phyloP scores from a whole-genome alignment of 2,888 invertebrate genomes.

The Protophormia terraenovae region DNA sequence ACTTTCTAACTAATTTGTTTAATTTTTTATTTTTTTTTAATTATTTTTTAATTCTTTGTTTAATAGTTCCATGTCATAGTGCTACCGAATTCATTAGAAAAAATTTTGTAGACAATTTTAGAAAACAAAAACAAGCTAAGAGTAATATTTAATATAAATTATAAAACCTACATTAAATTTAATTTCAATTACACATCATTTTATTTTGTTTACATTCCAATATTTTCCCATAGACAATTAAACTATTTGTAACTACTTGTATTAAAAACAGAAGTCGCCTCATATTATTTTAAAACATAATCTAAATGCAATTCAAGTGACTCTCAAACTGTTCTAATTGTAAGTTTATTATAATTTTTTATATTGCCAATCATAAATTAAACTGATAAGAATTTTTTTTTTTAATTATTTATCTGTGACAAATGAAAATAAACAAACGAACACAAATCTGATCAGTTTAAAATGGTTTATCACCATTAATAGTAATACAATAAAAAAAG shows the following conservation, averaged over 20 bases:
- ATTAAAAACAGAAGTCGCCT: too few relatives aligned
- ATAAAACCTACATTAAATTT: too few relatives aligned
- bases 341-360: too few relatives aligned
- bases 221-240: neutral
- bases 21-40: too few relatives aligned
- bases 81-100: too few relatives aligned
- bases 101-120: too few relatives aligned
- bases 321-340: conserved; percentile 4
- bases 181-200: neutral
- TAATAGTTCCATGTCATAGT: too few relatives aligned
- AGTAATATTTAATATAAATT: too few relatives aligned
- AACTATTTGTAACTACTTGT: neutral
- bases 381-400: neutral
- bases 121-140: too few relatives aligned
- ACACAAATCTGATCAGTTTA: neutral
- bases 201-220: too few relatives aligned
- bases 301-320: conserved; percentile 6
- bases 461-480: neutral
- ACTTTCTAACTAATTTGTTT: too few relatives aligned
- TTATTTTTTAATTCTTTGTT: too few relatives aligned
- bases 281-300: neutral
- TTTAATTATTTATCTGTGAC: neutral
- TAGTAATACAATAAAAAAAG: neutral
- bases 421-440: neutral
- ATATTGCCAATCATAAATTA: conserved; percentile 11